Percentiles rank a stretch among this genome's conserved stretches.
These are phyloP conservation scores for Drepanosiphum platanoidis DNA, from an alignment of 2,888 invertebrate species.

Conservation along the genomic window DNA sequence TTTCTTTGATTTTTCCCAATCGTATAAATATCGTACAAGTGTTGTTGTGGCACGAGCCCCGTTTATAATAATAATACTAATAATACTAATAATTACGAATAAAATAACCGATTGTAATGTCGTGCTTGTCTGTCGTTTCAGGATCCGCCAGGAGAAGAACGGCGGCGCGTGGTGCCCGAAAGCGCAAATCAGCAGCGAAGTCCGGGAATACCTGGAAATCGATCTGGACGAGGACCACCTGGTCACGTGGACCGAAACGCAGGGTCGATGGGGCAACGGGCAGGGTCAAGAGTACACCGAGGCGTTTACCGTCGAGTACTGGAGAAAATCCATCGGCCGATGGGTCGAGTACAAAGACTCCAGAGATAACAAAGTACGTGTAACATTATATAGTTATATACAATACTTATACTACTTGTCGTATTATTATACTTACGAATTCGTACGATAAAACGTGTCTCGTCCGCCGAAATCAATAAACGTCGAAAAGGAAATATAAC, in stretches of 20 bases:
- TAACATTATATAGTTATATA: too few relatives aligned
- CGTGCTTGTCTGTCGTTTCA: constrained; percentile 68
- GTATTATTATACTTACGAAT: neutral
- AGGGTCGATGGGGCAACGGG: constrained; percentile 91
- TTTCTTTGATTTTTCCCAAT: too few relatives aligned
- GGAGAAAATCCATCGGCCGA: constrained; percentile 74
- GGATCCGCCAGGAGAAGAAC: constrained; percentile 84
- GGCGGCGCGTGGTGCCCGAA: constrained; percentile 95
- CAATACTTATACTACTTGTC: neutral
- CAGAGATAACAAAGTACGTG: constrained; percentile 76
- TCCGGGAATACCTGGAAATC: constrained; percentile 85
- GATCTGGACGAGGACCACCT: constrained; percentile 80
- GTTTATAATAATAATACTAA: neutral
- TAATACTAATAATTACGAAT: neutral
- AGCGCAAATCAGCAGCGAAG: constrained; percentile 78
- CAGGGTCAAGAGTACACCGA: constrained; percentile 90
- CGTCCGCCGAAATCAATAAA: too few relatives aligned
- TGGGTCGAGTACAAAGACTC: constrained; percentile 86
- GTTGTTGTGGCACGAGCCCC: too few relatives aligned
- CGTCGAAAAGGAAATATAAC: too few relatives aligned
- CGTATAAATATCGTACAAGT: too few relatives aligned
- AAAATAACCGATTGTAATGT: neutral
- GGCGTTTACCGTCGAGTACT: constrained; percentile 84
- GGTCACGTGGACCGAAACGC: constrained; percentile 86
- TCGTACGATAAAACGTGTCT: neutral